Conservation (phyloP, 1,140 invertebrate genomes). For the Anoplophora glabripennis region DNA sequence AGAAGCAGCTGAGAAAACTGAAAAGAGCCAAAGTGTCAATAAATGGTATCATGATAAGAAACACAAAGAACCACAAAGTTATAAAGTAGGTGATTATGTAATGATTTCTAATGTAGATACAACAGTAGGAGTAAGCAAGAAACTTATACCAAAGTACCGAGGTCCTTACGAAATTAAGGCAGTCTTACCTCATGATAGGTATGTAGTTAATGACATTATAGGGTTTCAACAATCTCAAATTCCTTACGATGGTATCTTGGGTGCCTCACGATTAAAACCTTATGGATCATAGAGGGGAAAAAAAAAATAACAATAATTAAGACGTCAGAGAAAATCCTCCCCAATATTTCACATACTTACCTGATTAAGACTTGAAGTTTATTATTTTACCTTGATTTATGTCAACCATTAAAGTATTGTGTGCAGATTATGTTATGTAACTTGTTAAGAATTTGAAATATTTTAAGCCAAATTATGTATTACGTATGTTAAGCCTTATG, state of each 20-base stretch:
- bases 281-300: background rate
- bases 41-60: conserved; percentile 18
- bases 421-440: background rate
- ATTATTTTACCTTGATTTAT: background rate
- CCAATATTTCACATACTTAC: background rate
- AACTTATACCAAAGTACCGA: conserved; percentile 32
- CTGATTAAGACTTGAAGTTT: background rate
- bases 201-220: conserved; percentile 31
- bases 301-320: background rate
- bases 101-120: conserved; percentile 29
- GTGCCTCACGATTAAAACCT: background rate
- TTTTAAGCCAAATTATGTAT: too few relatives aligned
- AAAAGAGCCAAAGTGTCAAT: background rate
- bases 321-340: too few relatives aligned
- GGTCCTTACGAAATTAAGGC: conserved; percentile 32
- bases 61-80: conserved; percentile 22
- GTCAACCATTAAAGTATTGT: background rate
- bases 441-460: background rate
- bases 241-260: conserved; percentile 30
- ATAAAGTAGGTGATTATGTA: conserved; percentile 31
- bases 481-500: background rate
- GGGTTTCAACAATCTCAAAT: conserved; percentile 29
- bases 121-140: conserved; percentile 28
- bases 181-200: conserved; percentile 33
- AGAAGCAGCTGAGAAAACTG: background rate